A percentile compares a stretch with the other conserved stretches of the same genome.
These are phyloP conservation scores for Ostrea edulis DNA, from an alignment of 1,140 invertebrate genomes.

Conservation along the genomic window DNA sequence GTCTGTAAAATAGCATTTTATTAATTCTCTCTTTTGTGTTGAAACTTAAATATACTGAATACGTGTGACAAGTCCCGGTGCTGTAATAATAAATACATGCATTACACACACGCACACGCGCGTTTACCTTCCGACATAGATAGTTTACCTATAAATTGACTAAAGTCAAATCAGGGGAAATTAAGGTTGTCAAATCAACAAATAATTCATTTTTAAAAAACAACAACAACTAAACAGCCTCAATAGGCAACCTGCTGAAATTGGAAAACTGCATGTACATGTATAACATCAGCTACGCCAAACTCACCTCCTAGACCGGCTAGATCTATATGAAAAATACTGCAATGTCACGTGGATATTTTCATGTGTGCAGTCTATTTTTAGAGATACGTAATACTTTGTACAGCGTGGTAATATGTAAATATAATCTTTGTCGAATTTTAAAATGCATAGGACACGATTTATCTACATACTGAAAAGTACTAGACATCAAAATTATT, in stretches of 20 bases:
- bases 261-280: neutral
- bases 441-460: neutral
- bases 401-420: neutral
- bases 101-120: too few species aligned
- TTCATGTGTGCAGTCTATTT: constrained; percentile 12
- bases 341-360: neutral
- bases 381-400: constrained; percentile 32
- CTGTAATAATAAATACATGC: too few species aligned
- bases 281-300: neutral
- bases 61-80: neutral
- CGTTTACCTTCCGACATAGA: neutral
- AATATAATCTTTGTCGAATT: neutral
- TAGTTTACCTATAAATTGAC: neutral
- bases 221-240: too few species aligned
- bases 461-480: neutral
- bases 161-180: neutral
- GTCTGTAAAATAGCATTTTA: neutral
- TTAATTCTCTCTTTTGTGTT: neutral
- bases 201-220: too few species aligned
- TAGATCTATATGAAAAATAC: neutral
- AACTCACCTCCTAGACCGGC: neutral
- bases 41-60: neutral
- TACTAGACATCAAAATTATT: neutral
- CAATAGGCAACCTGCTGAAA: neutral
- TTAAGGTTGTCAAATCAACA: too few species aligned